A percentile compares a stretch with the other conserved stretches of the same genome.
Evolutionary conservation across 2,797 vertebrate species (phyloP).

Genomic region (Crenuchus spilurus): DNA sequence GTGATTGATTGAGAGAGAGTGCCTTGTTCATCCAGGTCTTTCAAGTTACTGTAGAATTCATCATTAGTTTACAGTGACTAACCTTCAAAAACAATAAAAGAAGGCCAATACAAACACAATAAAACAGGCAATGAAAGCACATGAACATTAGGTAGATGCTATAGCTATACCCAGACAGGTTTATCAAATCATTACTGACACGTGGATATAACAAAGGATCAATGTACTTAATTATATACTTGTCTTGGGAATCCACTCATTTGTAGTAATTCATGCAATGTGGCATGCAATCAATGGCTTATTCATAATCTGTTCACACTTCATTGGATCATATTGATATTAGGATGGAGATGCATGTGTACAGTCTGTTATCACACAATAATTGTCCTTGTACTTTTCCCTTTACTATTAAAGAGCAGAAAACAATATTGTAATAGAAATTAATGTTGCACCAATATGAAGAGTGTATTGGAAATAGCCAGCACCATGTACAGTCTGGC

Average conservation of each 20-base stretch:
- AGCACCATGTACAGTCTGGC: no score
- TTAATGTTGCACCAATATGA: no score
- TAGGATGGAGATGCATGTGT: not conserved
- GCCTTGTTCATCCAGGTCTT: slow-evolving; percentile 35
- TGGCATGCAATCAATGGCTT: not conserved
- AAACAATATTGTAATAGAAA: no score
- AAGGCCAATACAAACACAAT: slow-evolving; percentile 21
- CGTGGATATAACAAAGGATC: not conserved
- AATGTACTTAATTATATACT: not conserved
- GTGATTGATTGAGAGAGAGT: not conserved
- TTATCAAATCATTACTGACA: not conserved
- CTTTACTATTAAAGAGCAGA: no score
- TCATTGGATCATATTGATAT: not conserved
- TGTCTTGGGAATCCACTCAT: not conserved
- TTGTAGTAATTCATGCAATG: not conserved
- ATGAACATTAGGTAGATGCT: not conserved
- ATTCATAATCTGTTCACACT: not conserved
- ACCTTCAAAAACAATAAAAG: slow-evolving; percentile 42
- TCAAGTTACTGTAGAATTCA: slow-evolving; percentile 25
- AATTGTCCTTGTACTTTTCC: no score
- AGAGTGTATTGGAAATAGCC: no score
- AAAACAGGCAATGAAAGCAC: slow-evolving; percentile 10
- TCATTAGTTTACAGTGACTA: slow-evolving; percentile 35
- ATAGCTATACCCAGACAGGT: not conserved
- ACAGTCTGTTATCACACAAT: no score